A percentile compares a stretch with the other conserved stretches of the same genome.
phyloP scores from a whole-genome alignment of 1,140 invertebrate genomes.

The Ridgeia piscesae region DNA sequence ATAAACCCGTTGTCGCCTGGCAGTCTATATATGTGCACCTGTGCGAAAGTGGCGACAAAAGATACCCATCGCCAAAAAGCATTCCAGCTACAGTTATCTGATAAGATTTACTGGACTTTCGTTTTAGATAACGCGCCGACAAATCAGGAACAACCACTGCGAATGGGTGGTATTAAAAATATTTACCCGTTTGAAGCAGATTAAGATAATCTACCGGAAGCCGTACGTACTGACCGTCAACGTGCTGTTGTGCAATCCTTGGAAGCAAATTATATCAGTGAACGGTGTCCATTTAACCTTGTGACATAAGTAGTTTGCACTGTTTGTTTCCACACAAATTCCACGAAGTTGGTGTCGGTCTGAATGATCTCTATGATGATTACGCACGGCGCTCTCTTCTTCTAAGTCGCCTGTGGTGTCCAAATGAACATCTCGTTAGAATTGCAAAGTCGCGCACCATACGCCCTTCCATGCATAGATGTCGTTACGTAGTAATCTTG shows the following conservation, averaged over 20 bases:
- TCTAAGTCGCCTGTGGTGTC: too few species aligned
- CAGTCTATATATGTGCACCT: background rate
- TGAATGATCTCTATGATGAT: too few species aligned
- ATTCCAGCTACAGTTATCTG: background rate
- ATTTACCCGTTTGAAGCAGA: background rate
- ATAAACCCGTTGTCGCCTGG: background rate
- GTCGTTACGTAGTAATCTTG: too few species aligned
- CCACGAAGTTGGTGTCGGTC: too few species aligned
- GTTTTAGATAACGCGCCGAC: background rate
- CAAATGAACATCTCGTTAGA: too few species aligned
- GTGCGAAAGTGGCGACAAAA: background rate
- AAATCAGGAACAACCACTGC: background rate
- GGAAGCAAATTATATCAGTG: background rate
- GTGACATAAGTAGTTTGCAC: too few species aligned
- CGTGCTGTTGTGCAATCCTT: background rate
- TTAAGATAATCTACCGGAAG: background rate
- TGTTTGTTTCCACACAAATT: too few species aligned
- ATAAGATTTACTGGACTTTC: background rate
- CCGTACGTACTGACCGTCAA: background rate
- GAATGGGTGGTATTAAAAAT: background rate
- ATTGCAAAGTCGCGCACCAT: too few species aligned
- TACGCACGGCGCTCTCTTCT: too few species aligned
- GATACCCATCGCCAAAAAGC: background rate
- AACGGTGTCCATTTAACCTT: too few species aligned
- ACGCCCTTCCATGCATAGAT: too few species aligned